Evolutionary conservation across 2,113 vertebrate genomes (phyloP), one percentile per base, ranked within the genome.

Genomic region (Bubo blakistoni): DNA sequence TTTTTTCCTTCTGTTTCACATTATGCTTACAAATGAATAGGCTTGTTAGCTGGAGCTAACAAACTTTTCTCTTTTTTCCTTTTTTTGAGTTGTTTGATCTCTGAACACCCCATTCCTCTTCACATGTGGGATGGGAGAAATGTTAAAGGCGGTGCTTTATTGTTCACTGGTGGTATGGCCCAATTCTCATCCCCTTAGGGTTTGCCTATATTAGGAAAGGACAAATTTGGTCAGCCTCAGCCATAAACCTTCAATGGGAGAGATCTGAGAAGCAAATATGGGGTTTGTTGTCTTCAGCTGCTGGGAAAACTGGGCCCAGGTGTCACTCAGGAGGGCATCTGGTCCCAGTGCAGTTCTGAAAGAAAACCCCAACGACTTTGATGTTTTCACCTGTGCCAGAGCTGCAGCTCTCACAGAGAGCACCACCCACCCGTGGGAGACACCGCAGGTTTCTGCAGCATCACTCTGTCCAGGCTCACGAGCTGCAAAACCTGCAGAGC

Each of bases 1-100:
- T 58, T 42, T 58, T 13, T 32, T 13, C 63, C 82, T 94, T 81
- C 92, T 97, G 94, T 92, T 96, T 96, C 67, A 67, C 88, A 91
- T 96, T 94, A 93, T 2, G 11, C 32, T 59, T 79, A 49, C 47
- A 86, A 95, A 90, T 20, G 73, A 90, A 81, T 34, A 78, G 44
- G n/a, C 63, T 96, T 67, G 63, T 94, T 95, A 94, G 79, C 69
- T 81, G 47, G 47, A 93, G 52, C 76, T 79, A 86, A 84, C 52
- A 78, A 79, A 81, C 32, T 72, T 84, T 51, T 71, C 10, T 32
- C 6, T 38, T 66, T 51, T 21, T 36, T 47, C 19, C 18, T 6
- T 57, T 32, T 66, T 77, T 49, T 30, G 10, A 51, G 29, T 76
- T 76, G 52, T 95, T 94, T 97, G 96, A 79, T 96, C 86, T 94